Evolutionary conservation across 2,888 invertebrate species (phyloP).

Genomic region (Dimorphilus gyrociliatus): DNA sequence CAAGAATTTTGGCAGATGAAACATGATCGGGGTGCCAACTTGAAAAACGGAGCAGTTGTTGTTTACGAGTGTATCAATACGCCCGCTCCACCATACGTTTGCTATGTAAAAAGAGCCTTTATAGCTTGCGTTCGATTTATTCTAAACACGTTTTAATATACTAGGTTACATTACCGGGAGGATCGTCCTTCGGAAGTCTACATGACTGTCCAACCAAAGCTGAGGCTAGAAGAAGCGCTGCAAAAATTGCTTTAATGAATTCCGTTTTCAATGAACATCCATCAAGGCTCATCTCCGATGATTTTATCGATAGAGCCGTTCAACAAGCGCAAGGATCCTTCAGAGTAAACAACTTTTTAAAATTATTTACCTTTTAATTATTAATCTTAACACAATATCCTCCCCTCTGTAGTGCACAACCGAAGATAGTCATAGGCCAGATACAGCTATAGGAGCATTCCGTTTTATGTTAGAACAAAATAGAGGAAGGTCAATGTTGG

Average conservation of each 20-base stretch:
- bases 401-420: too few relatives aligned
- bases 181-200: constrained; percentile 87
- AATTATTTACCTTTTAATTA: constrained; percentile 1
- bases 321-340: constrained; percentile 75
- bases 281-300: constrained; percentile 72
- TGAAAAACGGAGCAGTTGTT: constrained; percentile 69
- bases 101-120: too few relatives aligned
- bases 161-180: constrained; percentile 82
- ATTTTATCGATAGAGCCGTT: constrained; percentile 82
- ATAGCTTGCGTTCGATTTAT: too few relatives aligned
- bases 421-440: too few relatives aligned
- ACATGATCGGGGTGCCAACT: constrained; percentile 64
- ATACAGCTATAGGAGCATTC: constrained; percentile 59
- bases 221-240: constrained; percentile 78
- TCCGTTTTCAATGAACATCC: constrained; percentile 92
- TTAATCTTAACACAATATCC: too few relatives aligned
- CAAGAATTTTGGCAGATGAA: constrained; percentile 98
- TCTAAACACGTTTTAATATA: too few relatives aligned
- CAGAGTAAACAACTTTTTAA: constrained; percentile 45
- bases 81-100: constrained; percentile 75
- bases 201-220: constrained; percentile 89
- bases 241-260: constrained; percentile 89
- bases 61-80: constrained; percentile 87
- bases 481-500: constrained; percentile 68
- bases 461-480: constrained; percentile 51